Percentiles rank a stretch among this genome's conserved stretches.
Evolutionary conservation across 2,888 invertebrate genomes (phyloP).

Genomic region (Tyria jacobaeae): DNA sequence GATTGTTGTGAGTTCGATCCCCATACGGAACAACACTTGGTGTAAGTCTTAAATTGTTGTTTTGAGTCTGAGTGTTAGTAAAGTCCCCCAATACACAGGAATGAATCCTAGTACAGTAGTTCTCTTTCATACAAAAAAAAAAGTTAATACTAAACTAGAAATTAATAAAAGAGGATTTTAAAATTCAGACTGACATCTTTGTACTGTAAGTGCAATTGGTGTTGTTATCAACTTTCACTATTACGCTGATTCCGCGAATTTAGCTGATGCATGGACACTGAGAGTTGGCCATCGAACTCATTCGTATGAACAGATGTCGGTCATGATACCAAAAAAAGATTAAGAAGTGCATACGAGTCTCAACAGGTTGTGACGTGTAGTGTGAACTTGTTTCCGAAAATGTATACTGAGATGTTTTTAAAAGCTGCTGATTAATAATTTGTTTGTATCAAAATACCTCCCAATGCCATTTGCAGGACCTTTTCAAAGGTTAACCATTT

Average conservation of each 20-base stretch:
- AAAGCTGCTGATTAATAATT: background rate
- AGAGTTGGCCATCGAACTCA: conserved; percentile 42
- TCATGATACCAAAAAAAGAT: conserved; percentile 41
- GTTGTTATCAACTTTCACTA: conserved; percentile 67
- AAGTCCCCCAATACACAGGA: too few relatives aligned
- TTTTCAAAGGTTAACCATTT: background rate
- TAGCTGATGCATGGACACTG: conserved; percentile 52
- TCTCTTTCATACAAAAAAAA: too few relatives aligned
- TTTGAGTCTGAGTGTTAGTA: too few relatives aligned
- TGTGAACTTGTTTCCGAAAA: conserved; percentile 22
- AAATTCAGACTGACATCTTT: background rate
- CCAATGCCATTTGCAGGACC: background rate
- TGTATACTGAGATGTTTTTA: conserved; percentile 5
- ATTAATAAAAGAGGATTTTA: too few relatives aligned
- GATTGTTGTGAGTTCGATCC: too few relatives aligned
- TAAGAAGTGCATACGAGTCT: conserved; percentile 27
- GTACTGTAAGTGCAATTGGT: conserved; percentile 20
- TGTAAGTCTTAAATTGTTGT: too few relatives aligned
- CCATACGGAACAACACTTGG: too few relatives aligned
- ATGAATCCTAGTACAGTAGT: too few relatives aligned
- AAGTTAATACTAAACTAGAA: background rate
- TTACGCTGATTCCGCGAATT: conserved; percentile 61
- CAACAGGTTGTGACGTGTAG: conserved; percentile 25
- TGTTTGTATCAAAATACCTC: background rate
- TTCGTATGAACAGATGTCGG: conserved; percentile 43